Percentiles rank a stretch among this genome's conserved stretches.
Evolutionary conservation across 2,888 invertebrate genomes (phyloP).

Genomic region (Sesia apiformis): DNA sequence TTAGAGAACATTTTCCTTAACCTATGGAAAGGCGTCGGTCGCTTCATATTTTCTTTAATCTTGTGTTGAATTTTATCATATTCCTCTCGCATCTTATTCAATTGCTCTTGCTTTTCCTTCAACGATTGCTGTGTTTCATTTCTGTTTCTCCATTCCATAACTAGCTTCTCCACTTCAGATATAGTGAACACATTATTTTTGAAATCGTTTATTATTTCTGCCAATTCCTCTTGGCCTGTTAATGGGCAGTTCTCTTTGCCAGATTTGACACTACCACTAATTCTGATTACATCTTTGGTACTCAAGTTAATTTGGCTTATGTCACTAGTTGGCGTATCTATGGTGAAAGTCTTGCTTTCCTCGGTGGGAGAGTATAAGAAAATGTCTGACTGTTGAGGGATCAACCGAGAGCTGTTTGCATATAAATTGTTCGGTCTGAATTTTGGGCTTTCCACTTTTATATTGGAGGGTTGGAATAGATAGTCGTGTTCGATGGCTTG

Average conservation of each 20-base stretch:
- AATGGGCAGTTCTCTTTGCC: constrained; percentile 53
- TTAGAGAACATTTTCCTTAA: constrained; percentile 84
- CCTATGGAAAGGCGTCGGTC: constrained; percentile 86
- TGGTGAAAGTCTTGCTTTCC: constrained; percentile 58
- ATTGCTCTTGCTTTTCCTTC: constrained; percentile 88
- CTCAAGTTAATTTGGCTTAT: constrained; percentile 64
- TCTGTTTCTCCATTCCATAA: constrained; percentile 89
- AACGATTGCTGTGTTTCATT: constrained; percentile 91
- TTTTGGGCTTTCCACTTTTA: constrained; percentile 71
- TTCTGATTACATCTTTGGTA: constrained; percentile 47
- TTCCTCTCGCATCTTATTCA: constrained; percentile 85
- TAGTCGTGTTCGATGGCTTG: constrained; percentile 74
- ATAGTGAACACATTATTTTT: constrained; percentile 92
- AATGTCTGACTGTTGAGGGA: constrained; percentile 57
- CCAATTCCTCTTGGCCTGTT: constrained; percentile 82
- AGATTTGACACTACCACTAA: constrained; percentile 54
- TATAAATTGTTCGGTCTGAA: constrained; percentile 64
- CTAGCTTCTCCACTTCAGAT: constrained; percentile 87
- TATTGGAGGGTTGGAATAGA: constrained; percentile 76
- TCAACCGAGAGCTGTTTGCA: constrained; percentile 58
- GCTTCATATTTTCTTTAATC: constrained; percentile 83
- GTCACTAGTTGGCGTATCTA: constrained; percentile 67
- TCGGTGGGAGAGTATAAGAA: constrained; percentile 68
- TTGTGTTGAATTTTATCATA: constrained; percentile 88
- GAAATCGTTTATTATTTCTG: constrained; percentile 91